Base-by-base conservation (phyloP, 2,888 invertebrate genomes). In the Acronicta psi region DNA sequence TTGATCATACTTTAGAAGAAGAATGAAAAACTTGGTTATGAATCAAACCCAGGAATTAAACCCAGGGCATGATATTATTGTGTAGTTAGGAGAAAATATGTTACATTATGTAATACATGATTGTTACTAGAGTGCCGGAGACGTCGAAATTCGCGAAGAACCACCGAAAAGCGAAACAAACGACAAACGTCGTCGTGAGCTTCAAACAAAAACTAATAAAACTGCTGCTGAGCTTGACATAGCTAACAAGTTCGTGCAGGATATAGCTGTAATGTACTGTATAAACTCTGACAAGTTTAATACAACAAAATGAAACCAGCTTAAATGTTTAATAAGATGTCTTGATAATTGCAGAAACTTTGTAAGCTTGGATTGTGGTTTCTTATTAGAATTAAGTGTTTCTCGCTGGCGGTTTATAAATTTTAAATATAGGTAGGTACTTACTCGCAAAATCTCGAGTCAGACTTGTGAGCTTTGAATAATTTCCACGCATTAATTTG, bases 321-420 rank as follows among this genome's bases (percentile, higher is more conserved):
- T 66, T 71, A 60, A 64, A 68, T 68, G 59, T 70, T 72, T 77
- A 72, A 76, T 81, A 75, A 75, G 67, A 76, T 73, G 69, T 70
- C 72, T 68, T 67, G 59, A 71, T 77, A 77, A 79, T 80, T 75
- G 65, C 54, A 51, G 63, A 70, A 79, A 77, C 67, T 77, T 75
- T 57, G 60, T 60, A 60, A 73, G 74, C 68, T 63, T 59, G 67
- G 77, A 72, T 75, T 76, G 73, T 65, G 73, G 73, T 69, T 69
- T 63, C 69, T 79, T 66, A 71, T 64, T 61, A 59, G 68, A 71
- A 71, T 71, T 58, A 62, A 68, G 59, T 62, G 59, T 68, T 65
- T 74, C 62, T 68, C 41, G 49, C 51, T 51, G 49, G 31, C 45
- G 50, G 44, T 62, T 72, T 65, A 54, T 75, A 72, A 40, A 71